Evolutionary conservation across 2,797 vertebrate genomes (phyloP).

Genomic region (Enteromius viviparus): DNA sequence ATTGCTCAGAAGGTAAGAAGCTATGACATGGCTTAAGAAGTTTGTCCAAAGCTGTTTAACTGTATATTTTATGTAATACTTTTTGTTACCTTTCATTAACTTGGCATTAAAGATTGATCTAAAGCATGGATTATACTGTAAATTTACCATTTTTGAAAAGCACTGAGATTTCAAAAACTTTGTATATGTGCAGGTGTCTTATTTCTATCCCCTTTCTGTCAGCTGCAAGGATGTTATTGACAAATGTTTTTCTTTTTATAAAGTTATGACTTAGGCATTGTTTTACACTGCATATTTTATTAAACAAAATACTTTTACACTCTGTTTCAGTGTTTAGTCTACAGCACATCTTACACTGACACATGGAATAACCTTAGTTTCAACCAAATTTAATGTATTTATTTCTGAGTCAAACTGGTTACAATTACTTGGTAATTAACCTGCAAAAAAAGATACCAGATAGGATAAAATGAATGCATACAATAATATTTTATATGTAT

Average conservation of each 20-base stretch:
- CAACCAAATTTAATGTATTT: neutral
- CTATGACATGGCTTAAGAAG: neutral
- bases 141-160: neutral
- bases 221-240: neutral
- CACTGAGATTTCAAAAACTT: conserved; percentile 2
- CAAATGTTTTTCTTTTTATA: neutral
- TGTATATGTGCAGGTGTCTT: neutral
- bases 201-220: neutral
- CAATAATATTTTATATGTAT: no score
- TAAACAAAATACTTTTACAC: conserved; percentile 3
- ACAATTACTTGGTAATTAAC: neutral
- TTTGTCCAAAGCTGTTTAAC: neutral
- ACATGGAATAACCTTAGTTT: neutral
- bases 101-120: conserved; percentile 29
- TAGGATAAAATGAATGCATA: neutral
- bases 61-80: conserved; percentile 8
- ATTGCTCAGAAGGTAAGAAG: neutral
- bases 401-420: neutral
- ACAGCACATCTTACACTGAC: neutral
- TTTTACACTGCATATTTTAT: conserved; percentile 25
- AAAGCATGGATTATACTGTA: conserved; percentile 1
- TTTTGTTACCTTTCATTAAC: neutral
- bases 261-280: neutral
- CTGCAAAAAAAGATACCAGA: neutral
- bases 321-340: neutral